phyloP scores from a whole-genome alignment of 2,888 invertebrate genomes.

The Eupsilia transversa region DNA sequence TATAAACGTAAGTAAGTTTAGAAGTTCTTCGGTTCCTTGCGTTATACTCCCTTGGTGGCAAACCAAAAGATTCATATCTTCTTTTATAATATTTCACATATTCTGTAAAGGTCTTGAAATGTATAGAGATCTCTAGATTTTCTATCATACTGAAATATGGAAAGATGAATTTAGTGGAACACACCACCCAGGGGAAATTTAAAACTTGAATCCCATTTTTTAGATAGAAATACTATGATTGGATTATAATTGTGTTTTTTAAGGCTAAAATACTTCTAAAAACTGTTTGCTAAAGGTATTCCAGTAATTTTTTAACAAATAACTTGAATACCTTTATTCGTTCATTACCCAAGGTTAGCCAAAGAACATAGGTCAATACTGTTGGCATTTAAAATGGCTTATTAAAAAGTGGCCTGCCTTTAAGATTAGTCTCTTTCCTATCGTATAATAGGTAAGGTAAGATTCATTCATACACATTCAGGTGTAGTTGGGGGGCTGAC shows the following conservation, averaged over 20 bases:
- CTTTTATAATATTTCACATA: constrained; percentile 28
- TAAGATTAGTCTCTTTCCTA: neutral
- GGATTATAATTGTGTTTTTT: constrained; percentile 23
- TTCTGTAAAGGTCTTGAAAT: constrained; percentile 16
- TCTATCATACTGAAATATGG: constrained; percentile 48
- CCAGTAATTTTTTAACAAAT: neutral
- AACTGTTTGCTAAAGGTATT: too few species aligned
- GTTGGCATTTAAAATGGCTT: neutral
- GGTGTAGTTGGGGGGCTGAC: too few species aligned
- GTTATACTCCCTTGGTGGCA: constrained; percentile 7
- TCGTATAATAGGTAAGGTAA: too few species aligned
- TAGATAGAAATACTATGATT: constrained; percentile 36
- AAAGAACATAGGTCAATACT: neutral
- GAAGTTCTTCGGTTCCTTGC: neutral
- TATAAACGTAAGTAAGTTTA: too few species aligned
- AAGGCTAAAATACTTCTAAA: neutral
- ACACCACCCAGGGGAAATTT: constrained; percentile 52
- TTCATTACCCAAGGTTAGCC: neutral
- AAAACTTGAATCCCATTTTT: constrained; percentile 26
- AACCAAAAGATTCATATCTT: constrained; percentile 7
- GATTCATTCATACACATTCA: too few species aligned
- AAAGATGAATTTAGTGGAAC: constrained; percentile 38
- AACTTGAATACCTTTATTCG: neutral
- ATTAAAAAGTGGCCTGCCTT: too few species aligned
- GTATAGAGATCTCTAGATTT: constrained; percentile 28